Evolutionary conservation across 2,888 invertebrate genomes (phyloP).

Genomic region (Lutraria lutraria): DNA sequence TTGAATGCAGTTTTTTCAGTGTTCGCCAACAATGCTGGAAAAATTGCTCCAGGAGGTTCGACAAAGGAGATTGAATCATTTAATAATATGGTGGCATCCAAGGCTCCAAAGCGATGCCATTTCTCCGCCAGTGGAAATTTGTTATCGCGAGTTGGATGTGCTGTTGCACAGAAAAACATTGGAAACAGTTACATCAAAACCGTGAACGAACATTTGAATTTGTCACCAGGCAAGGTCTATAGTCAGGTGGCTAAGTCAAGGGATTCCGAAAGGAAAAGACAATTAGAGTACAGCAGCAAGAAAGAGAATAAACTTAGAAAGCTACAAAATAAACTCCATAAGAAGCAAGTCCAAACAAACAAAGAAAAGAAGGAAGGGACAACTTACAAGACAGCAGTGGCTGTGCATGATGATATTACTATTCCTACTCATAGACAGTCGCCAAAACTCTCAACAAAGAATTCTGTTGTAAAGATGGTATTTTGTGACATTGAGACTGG

Average conservation of each 20-base stretch:
- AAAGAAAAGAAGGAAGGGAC: not conserved
- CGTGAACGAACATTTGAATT: constrained; percentile 25
- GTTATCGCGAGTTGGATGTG: constrained; percentile 38
- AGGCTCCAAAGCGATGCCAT: constrained; percentile 56
- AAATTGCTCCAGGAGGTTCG: constrained; percentile 55
- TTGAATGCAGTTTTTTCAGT: constrained; percentile 34
- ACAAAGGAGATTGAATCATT: constrained; percentile 59
- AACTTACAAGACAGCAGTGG: not conserved
- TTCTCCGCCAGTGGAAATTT: constrained; percentile 45
- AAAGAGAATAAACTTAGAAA: not conserved
- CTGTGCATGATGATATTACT: not conserved
- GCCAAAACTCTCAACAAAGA: no score
- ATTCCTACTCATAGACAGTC: no score
- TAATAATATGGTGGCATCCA: constrained; percentile 49
- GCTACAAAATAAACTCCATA: not conserved
- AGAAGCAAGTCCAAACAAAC: not conserved
- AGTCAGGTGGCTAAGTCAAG: not conserved
- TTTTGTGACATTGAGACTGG: not conserved
- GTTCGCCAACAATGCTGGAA: constrained; percentile 40
- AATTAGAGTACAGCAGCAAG: not conserved
- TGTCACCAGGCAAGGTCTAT: constrained; percentile 48
- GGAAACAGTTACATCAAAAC: constrained; percentile 24
- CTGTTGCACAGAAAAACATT: no score
- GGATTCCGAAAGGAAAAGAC: not conserved
- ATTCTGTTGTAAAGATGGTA: no score